These are phyloP conservation scores for Bubo scandiacus DNA, from an alignment of 2,113 vertebrate species.

Conservation along the genomic window DNA sequence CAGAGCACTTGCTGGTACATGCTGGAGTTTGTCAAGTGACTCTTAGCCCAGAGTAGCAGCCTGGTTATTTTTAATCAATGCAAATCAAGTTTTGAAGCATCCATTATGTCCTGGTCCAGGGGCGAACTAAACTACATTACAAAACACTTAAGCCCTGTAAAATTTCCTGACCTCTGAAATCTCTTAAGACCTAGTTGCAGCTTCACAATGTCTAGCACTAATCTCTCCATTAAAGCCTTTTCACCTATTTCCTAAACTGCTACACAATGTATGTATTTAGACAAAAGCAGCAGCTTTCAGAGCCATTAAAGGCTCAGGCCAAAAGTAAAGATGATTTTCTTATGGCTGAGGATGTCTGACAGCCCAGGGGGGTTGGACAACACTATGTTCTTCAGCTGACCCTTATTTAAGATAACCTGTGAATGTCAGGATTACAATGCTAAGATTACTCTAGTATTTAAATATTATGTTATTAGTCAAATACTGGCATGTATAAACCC, in stretches of 20 bases:
- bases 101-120: conserved; percentile 57
- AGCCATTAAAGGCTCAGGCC: conserved; percentile 81
- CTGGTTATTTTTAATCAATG: conserved; percentile 72
- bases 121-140: conserved; percentile 71
- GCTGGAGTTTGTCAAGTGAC: conserved; percentile 59
- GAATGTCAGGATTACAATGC: conserved; percentile 36
- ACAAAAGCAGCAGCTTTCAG: conserved; percentile 74
- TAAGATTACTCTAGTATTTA: conserved; percentile 65
- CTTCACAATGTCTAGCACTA: conserved; percentile 55
- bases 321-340: conserved; percentile 76
- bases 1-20: conserved; percentile 42
- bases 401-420: conserved; percentile 56
- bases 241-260: conserved; percentile 66
- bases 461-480: conserved; percentile 65
- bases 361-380: background rate
- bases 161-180: conserved; percentile 77
- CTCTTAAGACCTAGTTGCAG: conserved; percentile 71
- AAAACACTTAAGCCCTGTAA: conserved; percentile 77
- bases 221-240: conserved; percentile 83
- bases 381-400: conserved; percentile 29
- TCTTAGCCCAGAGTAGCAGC: conserved; percentile 24
- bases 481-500: conserved; percentile 24
- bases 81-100: conserved; percentile 72
- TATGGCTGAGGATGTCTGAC: conserved; percentile 59
- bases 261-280: conserved; percentile 67